Evolutionary conservation across 2,888 invertebrate genomes (phyloP).

Genomic region (Aspidiotus destructor): DNA sequence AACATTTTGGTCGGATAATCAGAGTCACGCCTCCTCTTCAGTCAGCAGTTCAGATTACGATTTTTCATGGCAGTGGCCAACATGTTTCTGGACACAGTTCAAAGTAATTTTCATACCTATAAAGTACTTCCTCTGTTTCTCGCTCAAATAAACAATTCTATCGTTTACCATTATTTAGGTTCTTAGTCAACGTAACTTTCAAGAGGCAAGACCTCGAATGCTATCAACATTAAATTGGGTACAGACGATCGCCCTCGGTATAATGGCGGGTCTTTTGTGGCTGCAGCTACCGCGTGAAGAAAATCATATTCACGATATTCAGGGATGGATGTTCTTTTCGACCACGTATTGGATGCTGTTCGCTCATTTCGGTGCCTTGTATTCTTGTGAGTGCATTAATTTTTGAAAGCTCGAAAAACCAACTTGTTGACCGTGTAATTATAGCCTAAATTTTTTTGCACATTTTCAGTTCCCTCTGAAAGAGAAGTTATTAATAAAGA

Average conservation of each 20-base stretch:
- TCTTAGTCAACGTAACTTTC: conserved; percentile 63
- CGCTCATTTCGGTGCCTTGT: conserved; percentile 65
- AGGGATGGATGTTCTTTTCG: conserved; percentile 77
- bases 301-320: conserved; percentile 63
- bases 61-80: conserved; percentile 59
- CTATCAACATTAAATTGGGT: conserved; percentile 66
- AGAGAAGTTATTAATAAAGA: conserved; percentile 71
- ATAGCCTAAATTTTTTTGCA: conserved; percentile 7
- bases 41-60: conserved; percentile 57
- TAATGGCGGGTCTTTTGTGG: conserved; percentile 67
- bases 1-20: conserved; percentile 58
- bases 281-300: conserved; percentile 66
- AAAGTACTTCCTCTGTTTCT: not conserved
- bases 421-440: not conserved
- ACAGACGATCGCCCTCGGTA: conserved; percentile 60
- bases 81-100: conserved; percentile 70
- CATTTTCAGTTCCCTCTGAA: conserved; percentile 60
- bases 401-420: too few relatives aligned
- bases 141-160: too few relatives aligned
- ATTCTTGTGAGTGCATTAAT: conserved; percentile 56
- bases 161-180: conserved; percentile 43
- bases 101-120: conserved; percentile 42
- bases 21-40: conserved; percentile 57
- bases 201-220: conserved; percentile 64
- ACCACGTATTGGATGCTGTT: conserved; percentile 75